Base-by-base conservation (phyloP, 2,797 vertebrate species). In the Benthosema pterotum region DNA sequence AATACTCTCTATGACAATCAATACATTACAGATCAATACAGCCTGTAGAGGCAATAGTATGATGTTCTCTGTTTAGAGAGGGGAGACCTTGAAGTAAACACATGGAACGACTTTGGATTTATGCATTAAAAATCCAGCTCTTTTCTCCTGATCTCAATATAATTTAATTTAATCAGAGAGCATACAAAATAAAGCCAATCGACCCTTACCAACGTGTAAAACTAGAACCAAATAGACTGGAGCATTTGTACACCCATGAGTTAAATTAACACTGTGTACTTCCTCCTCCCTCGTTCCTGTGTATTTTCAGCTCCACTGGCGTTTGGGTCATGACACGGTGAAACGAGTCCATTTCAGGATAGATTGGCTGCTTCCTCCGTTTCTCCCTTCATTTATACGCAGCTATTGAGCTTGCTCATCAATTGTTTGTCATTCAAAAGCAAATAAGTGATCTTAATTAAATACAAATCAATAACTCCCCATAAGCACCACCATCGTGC, bases 401-500 rank as follows among this genome's bases (percentile, higher is more conserved):
- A 55, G 54, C 60, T 69, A 90, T 90, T 78, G 89, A 91, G 90
- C 78, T 63, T 57, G 48, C 63, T 87, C 77, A 82, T 86, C 87
- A 87, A 87, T 88, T 57, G 65, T 78, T 83, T 82, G 84, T 85
- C 87, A 88, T 88, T 81, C 82, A 82, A 85, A 67, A 83, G 77
- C 76, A 74, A 90, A 84, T 81, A 83, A 88, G 78, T 80, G 76
- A 83, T 77, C 74, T 83, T 86, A 78, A 83, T 81, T 86, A 83
- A 88, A 88, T 77, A 78, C 79, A 87, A 85, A 90, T 87, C 79
- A 82, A 83, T 86, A 84, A 67, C 69, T 80, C 72, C 60, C 73
- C 74, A 82, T 84, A 83, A 76, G 83, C 71, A 69, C 55, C 62
- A 52, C 53, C 66, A 38, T 9, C 32, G 11, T 60, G 11, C 50